Percentiles rank a stretch among this genome's conserved stretches.
Evolutionary conservation across 2,888 invertebrate species (phyloP).

Genomic region (Luperina nickerlii): DNA sequence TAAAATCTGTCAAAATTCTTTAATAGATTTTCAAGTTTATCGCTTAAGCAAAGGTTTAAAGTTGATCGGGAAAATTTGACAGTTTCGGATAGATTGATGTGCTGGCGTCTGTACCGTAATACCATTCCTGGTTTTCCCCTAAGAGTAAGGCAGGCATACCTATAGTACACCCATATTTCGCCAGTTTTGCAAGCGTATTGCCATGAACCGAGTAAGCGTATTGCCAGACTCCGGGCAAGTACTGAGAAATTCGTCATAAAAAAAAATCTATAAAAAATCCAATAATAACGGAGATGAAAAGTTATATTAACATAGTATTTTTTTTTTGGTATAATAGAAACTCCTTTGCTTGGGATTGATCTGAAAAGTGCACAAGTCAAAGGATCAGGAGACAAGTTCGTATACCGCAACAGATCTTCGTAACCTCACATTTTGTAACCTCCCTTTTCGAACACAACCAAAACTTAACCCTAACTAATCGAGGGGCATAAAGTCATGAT

Average conservation of each 20-base stretch:
- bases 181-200: neutral
- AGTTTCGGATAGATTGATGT: no score
- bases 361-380: neutral
- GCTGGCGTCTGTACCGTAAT: neutral
- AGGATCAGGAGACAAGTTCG: no score
- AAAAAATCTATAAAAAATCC: neutral
- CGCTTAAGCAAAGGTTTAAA: no score
- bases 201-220: neutral
- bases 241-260: neutral
- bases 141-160: neutral
- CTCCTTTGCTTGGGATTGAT: neutral
- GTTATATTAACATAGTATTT: neutral
- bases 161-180: neutral
- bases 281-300: neutral
- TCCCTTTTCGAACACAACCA: constrained; percentile 26
- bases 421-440: constrained; percentile 2
- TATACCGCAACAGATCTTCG: neutral
- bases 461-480: constrained; percentile 54
- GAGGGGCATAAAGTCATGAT: constrained; percentile 63
- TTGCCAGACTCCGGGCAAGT: neutral
- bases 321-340: neutral
- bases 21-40: no score
- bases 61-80: no score
- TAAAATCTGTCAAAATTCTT: no score
- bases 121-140: neutral